phyloP scores from a whole-genome alignment of 2,797 vertebrate species.

The Clarias platycephalus region DNA sequence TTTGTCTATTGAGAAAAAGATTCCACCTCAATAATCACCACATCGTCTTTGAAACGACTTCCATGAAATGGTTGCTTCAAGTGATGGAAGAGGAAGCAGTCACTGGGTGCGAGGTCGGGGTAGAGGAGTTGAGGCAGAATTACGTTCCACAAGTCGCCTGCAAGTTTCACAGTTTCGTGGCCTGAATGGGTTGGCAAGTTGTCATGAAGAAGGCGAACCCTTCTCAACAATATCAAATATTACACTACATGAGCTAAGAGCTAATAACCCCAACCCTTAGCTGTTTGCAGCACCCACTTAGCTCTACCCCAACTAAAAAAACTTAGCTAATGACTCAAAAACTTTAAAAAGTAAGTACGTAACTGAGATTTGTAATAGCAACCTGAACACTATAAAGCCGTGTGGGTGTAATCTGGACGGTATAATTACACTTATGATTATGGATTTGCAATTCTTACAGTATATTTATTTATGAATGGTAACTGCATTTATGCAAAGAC shows the following conservation, averaged over 20 bases:
- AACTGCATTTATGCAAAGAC: not conserved
- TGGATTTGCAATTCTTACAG: not conserved
- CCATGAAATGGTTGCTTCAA: too few species aligned
- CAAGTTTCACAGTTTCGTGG: too few species aligned
- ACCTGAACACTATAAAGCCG: not conserved
- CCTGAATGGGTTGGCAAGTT: too few species aligned
- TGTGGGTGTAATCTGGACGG: not conserved
- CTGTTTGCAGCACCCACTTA: not conserved
- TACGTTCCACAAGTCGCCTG: too few species aligned
- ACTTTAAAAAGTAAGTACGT: not conserved
- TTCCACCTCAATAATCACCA: too few species aligned
- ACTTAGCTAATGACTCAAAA: not conserved
- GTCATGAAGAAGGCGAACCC: too few species aligned
- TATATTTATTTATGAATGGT: not conserved
- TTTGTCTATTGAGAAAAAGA: too few species aligned
- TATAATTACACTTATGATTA: not conserved
- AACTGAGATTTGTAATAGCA: not conserved
- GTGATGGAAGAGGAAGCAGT: too few species aligned
- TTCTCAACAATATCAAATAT: not conserved
- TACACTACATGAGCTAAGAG: not conserved
- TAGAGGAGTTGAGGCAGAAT: too few species aligned
- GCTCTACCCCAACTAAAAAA: too few species aligned
- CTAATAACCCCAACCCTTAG: not conserved
- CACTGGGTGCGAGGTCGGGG: too few species aligned
- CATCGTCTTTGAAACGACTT: too few species aligned